Base-by-base conservation (phyloP, 2,797 vertebrate genomes). In the Notoglanidium macrostoma region DNA sequence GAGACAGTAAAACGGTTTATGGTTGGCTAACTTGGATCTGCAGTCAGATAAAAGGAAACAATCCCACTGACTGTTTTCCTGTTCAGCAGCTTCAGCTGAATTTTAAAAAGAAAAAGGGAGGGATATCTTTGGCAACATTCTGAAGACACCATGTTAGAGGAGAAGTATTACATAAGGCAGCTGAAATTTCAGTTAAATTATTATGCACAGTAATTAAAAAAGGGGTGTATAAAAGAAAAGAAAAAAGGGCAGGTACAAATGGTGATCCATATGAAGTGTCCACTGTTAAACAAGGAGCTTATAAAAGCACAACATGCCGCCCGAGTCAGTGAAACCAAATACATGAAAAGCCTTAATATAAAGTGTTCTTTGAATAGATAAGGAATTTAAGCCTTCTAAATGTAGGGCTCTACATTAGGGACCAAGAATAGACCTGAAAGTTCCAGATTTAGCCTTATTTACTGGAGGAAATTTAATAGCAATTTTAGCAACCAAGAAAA, bases 321-420 rank as follows among this genome's bases (percentile, higher is more conserved):
- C 59, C 51, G n/a, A 68, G 81, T 3, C 46, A 11, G 10, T 32
- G 46, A 83, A 83, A 83, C 65, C 9, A 63, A 63, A 61, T n/a
- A 63, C 78, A 81, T 81, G 57, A 46, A n/a, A 46, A 46, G 21
- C 35, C 57, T 46, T 46, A 81, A 81, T 81, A 63, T 29, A 79
- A 59, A 23, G 19, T 14, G 32, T 26, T 40, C 32, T 40, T 6
- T 57, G 55, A 32, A 23, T 15, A 44, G 55, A 19, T 8, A 29
- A 26, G 32, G 54, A 79, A 40, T 40, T 49, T 59, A 79, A 23
- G 54, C 77, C 19, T 12, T 59, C 76, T 78, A 35, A 40, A 40
- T 15, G 29, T 32, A 40, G 21, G 23, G 1, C 23, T 44, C 23
- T n/a, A n/a, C 51, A 55, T 44, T 14, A 59, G 6, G 9, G 10